Evolutionary conservation across 64 coral and sea anemone genomes (phyloP).

Genomic region (Trachythela sp.): DNA sequence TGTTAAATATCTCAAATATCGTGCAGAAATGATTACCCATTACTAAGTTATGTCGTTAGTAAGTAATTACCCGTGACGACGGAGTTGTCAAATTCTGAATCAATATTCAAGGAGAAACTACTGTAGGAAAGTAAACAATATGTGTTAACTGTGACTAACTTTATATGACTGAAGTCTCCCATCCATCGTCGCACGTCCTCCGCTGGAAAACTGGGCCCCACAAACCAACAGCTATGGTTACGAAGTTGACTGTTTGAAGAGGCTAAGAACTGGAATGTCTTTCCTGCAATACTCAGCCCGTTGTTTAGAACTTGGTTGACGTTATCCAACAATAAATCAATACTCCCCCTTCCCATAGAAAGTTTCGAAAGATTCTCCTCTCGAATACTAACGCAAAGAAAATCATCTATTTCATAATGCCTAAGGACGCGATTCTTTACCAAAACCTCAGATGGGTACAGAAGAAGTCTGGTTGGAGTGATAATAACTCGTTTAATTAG

Average conservation of each 20-base stretch:
- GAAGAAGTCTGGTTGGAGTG: slow-evolving; percentile 63
- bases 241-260: slow-evolving; percentile 90
- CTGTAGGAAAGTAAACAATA: too few species aligned
- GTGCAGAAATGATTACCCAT: too few species aligned
- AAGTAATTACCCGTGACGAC: too few species aligned
- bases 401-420: slow-evolving; percentile 53
- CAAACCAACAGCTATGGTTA: slow-evolving; percentile 78
- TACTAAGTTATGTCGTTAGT: too few species aligned
- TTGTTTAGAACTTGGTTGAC: slow-evolving; percentile 37
- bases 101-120: too few species aligned
- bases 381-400: slow-evolving; percentile 70
- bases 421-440: slow-evolving; percentile 86
- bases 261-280: slow-evolving; percentile 67
- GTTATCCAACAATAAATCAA: slow-evolving; percentile 44
- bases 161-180: slow-evolving; percentile 64
- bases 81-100: too few species aligned
- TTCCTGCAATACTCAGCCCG: slow-evolving; percentile 43
- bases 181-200: slow-evolving; percentile 63
- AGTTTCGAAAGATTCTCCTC: slow-evolving; percentile 91
- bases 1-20: too few species aligned
- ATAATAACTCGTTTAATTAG: slow-evolving; percentile 65
- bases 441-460: slow-evolving; percentile 63
- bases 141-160: background rate
- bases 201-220: slow-evolving; percentile 22
- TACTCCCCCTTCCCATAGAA: background rate